These are phyloP conservation scores for Spilogale gracilis DNA, from an alignment of 2,113 vertebrate species.

Conservation along the genomic window DNA sequence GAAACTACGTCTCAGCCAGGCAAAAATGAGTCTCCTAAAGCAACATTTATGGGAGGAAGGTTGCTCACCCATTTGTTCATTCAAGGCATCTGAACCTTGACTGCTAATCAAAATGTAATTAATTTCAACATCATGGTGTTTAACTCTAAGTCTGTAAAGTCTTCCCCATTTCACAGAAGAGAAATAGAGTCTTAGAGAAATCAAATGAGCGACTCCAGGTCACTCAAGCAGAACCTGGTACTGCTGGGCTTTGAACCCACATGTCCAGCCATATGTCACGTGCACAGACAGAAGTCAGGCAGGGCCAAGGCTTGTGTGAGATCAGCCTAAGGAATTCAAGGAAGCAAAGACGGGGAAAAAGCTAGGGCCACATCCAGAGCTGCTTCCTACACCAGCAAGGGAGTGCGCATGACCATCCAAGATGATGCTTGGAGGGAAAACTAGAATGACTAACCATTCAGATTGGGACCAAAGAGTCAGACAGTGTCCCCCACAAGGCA, in stretches of 20 bases:
- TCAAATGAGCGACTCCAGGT: neutral
- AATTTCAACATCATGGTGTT: neutral
- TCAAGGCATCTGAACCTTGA: neutral
- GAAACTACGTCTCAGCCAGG: neutral
- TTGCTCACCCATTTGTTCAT: neutral
- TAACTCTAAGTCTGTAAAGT: neutral
- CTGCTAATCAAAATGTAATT: neutral
- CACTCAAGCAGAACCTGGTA: neutral
- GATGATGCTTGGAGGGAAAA: neutral
- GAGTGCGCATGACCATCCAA: neutral
- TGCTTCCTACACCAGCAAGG: neutral
- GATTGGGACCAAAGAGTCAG: neutral
- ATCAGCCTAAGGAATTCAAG: neutral
- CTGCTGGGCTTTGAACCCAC: neutral
- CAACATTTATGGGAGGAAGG: neutral
- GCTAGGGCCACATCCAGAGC: neutral
- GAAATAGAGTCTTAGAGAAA: slow-evolving; percentile 8
- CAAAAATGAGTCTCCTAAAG: neutral
- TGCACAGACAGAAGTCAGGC: neutral
- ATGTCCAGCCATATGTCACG: neutral
- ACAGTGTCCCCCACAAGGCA: neutral
- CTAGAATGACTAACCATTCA: neutral
- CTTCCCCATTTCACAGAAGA: neutral
- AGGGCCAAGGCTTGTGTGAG: neutral
- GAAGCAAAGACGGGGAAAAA: neutral